A percentile compares a stretch with the other conserved stretches of the same genome.
Conservation (phyloP, 1,140 invertebrate genomes). For the Hylaeus volcanicus region DNA sequence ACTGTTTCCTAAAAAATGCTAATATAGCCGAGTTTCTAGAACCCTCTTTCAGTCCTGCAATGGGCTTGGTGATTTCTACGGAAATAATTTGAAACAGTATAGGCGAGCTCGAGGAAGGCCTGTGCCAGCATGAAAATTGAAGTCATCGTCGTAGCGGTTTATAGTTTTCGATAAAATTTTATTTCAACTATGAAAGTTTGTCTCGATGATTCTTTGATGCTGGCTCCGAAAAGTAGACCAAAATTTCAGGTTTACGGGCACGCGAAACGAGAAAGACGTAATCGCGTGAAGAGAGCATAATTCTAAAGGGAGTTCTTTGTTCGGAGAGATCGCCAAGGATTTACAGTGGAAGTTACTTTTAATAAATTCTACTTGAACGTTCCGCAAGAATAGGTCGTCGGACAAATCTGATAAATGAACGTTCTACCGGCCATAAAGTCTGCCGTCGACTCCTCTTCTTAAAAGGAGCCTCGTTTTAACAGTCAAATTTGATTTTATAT, state of each 20-base stretch:
- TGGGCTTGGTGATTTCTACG: neutral
- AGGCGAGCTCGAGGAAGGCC: no score
- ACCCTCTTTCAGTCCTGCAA: neutral
- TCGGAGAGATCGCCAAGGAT: neutral
- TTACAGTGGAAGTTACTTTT: constrained; percentile 19
- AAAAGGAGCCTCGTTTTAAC: no score
- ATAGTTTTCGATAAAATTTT: constrained; percentile 7
- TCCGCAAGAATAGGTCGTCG: neutral
- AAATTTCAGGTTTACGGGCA: constrained; percentile 10
- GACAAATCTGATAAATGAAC: constrained; percentile 9
- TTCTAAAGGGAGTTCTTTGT: constrained; percentile 4
- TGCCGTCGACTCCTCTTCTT: neutral
- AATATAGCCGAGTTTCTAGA: no score
- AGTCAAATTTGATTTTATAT: neutral
- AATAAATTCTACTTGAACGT: constrained; percentile 13
- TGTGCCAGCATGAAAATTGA: neutral
- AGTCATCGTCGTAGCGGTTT: constrained; percentile 3
- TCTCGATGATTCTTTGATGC: constrained; percentile 17
- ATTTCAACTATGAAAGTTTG: neutral
- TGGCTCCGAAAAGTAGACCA: neutral
- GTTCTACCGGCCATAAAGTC: neutral
- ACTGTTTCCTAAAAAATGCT: no score
- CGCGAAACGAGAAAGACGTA: constrained; percentile 5
- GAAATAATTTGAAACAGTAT: neutral
- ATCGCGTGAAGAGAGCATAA: neutral